Evolutionary conservation across 2,888 invertebrate genomes (phyloP), one percentile per base, ranked within the genome.

Genomic region (Vesta saturnalis): DNA sequence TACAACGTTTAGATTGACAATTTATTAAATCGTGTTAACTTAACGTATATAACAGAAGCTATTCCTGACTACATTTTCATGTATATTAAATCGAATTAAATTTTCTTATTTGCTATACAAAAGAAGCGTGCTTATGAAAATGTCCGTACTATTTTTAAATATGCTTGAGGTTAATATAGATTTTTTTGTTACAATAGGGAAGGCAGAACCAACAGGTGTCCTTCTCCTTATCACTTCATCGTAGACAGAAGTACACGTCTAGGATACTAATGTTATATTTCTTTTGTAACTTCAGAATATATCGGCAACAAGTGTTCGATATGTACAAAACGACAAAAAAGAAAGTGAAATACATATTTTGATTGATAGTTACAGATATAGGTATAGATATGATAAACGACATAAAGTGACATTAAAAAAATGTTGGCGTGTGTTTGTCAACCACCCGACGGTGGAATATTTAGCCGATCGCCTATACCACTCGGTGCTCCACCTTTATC

Each of bases 341-440:
- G 59, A 63, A 60, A 64, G 39, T 39, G 55, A 60, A 56, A 23
- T 43, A n/a, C n/a, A n/a, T n/a, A 39, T 22, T 16, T 39, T 21
- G 21, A 5, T 35, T 35, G 46, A 57, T 15, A 23, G 39, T 16
- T 43, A 54, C 52, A 14, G 10, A 21, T 43, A 58, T 22, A 30
- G 67, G 54, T 46, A 60, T 43, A 39, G 58, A n/a, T n/a, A n/a
- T n/a, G n/a, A n/a, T n/a, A n/a, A n/a, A n/a, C n/a, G n/a, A 63
- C 61, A 61, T 47, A 61, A 59, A 67, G 54, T 60, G 60, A 18
- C 60, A 60, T 61, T 62, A 52, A 52, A 73, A 87, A 85, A 84
- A 90, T 90, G 90, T 85, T 90, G 85, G 89, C 89, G 79, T 90
- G 90, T 85, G 89, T 90, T 76, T 90, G 90, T 82, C 90, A 90